Conservation (phyloP, 53 echinoderm and acorn worm genomes). For the Crossaster papposus region DNA sequence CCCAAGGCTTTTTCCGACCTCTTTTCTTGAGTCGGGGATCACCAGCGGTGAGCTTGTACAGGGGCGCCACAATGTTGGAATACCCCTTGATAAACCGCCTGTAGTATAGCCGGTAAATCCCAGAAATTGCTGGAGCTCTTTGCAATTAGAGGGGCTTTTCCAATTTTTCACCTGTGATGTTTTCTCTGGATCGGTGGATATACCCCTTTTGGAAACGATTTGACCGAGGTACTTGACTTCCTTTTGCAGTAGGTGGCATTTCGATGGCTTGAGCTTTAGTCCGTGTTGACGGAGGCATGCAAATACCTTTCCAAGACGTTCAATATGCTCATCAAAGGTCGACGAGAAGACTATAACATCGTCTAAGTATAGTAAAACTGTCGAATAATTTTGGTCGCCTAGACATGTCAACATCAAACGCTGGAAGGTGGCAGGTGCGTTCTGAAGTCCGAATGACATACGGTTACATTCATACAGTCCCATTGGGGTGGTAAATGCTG, state of each 20-base stretch:
- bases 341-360: constrained; percentile 66
- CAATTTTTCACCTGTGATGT: constrained; percentile 35
- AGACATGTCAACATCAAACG: constrained; percentile 61
- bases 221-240: constrained; percentile 67
- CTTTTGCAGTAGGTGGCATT: constrained; percentile 66
- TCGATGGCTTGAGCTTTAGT: constrained; percentile 71
- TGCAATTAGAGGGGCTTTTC: constrained; percentile 36
- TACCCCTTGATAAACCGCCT: constrained; percentile 61
- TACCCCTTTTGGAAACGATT: constrained; percentile 52
- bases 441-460: constrained; percentile 69
- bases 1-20: background rate
- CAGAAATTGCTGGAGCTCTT: constrained; percentile 45
- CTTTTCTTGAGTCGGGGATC: constrained; percentile 32
- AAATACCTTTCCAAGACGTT: constrained; percentile 52
- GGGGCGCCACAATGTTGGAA: constrained; percentile 40
- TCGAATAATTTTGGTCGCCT: constrained; percentile 60
- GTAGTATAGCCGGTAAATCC: constrained; percentile 63
- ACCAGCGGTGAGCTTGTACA: constrained; percentile 44
- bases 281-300: constrained; percentile 49
- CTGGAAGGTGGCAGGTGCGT: constrained; percentile 71
- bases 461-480: constrained; percentile 62
- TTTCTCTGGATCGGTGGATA: constrained; percentile 57
- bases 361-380: constrained; percentile 61
- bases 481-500: constrained; percentile 42
- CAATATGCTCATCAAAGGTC: constrained; percentile 54